Evolutionary conservation across 2,113 vertebrate genomes (phyloP).

Genomic region (Paradoxurus hermaphroditus): DNA sequence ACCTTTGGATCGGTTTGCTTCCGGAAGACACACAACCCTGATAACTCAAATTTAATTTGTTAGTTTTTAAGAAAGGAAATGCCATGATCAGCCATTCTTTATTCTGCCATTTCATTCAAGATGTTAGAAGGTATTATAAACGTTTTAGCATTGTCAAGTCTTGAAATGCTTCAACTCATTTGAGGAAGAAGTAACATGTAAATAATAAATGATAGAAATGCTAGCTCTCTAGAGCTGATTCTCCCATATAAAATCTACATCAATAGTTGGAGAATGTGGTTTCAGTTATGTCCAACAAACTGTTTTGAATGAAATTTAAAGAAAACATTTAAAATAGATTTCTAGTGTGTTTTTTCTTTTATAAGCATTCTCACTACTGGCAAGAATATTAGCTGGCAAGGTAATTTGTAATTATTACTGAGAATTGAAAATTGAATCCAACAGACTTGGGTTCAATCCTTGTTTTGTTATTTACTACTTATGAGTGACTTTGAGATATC

Average conservation of each 20-base stretch:
- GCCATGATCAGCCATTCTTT: background rate
- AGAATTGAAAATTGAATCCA: background rate
- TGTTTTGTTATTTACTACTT: background rate
- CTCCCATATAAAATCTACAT: background rate
- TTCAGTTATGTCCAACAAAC: background rate
- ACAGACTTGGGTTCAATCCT: background rate
- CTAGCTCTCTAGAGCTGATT: background rate
- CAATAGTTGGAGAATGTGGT: background rate
- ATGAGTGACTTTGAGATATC: background rate
- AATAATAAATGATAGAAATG: background rate
- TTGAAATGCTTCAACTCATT: background rate
- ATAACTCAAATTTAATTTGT: background rate
- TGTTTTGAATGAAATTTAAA: background rate
- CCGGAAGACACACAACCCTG: background rate
- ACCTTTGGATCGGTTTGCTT: background rate
- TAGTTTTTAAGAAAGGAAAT: slow-evolving; percentile 3
- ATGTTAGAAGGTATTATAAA: background rate
- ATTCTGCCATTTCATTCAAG: background rate
- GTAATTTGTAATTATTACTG: background rate
- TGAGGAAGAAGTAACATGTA: background rate
- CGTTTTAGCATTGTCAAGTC: background rate
- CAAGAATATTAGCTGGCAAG: background rate
- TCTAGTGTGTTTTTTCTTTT: background rate
- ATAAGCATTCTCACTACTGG: background rate
- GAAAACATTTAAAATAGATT: background rate